Percentiles rank a stretch among this genome's conserved stretches.
These are phyloP conservation scores for Hydriomena furcata DNA, from an alignment of 2,888 invertebrate species.

Conservation along the genomic window DNA sequence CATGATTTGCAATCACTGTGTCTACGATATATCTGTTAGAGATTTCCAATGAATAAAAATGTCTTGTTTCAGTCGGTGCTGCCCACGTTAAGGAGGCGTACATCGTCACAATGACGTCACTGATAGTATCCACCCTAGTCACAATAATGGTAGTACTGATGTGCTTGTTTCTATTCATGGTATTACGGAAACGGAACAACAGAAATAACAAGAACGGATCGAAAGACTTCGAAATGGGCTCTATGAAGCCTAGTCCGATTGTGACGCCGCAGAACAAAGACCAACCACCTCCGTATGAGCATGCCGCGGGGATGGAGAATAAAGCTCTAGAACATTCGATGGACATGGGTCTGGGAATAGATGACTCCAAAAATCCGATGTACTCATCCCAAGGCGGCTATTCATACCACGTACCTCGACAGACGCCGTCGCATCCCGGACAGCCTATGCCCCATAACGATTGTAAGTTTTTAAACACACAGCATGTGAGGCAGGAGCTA, in stretches of 20 bases:
- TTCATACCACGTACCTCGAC: slow-evolving; percentile 91
- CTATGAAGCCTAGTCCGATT: slow-evolving; percentile 90
- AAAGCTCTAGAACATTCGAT: slow-evolving; percentile 95
- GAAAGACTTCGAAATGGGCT: slow-evolving; percentile 96
- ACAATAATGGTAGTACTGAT: slow-evolving; percentile 86
- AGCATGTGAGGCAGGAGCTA: too few species aligned
- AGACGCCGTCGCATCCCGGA: slow-evolving; percentile 84
- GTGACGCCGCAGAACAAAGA: slow-evolving; percentile 94
- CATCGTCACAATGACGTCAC: slow-evolving; percentile 88
- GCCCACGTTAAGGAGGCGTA: slow-evolving; percentile 92
- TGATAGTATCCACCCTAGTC: slow-evolving; percentile 79
- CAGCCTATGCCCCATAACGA: slow-evolving; percentile 90
- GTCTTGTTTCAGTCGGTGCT: slow-evolving; percentile 86
- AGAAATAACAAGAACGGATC: slow-evolving; percentile 91
- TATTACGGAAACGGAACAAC: slow-evolving; percentile 93
- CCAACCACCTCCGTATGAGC: slow-evolving; percentile 95
- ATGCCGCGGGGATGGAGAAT: slow-evolving; percentile 93
- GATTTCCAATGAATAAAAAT: slow-evolving; percentile 16
- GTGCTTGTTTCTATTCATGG: slow-evolving; percentile 88
- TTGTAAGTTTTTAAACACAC: slow-evolving; percentile 84
- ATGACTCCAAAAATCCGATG: slow-evolving; percentile 93
- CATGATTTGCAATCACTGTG: too few species aligned
- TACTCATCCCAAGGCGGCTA: slow-evolving; percentile 93
- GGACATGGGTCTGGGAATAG: slow-evolving; percentile 92
- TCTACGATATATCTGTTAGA: too few species aligned